A percentile compares a stretch with the other conserved stretches of the same genome.
These are phyloP conservation scores for Porites lobata DNA, from an alignment of 92 coral and sea anemone species.

Conservation along the genomic window DNA sequence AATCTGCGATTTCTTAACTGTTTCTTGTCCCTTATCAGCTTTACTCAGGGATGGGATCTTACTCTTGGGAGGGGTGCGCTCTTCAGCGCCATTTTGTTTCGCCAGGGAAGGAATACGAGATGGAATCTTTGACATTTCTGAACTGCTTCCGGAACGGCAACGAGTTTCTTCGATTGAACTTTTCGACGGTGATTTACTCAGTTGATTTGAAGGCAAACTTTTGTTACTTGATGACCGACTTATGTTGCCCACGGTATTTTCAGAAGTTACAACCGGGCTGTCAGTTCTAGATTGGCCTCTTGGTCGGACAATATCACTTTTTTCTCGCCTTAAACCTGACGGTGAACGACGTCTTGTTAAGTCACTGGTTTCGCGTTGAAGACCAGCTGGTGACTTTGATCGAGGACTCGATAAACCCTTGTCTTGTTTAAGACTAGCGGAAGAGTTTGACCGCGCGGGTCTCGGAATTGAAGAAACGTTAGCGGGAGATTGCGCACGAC, in stretches of 20 bases:
- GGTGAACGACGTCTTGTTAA: conserved; percentile 23
- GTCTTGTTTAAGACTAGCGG: conserved; percentile 52
- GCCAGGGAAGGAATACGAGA: conserved; percentile 83
- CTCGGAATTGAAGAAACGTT: conserved; percentile 19
- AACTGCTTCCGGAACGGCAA: conserved; percentile 38
- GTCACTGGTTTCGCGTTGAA: conserved; percentile 78
- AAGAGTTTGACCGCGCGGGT: conserved; percentile 64
- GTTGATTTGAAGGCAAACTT: conserved; percentile 36
- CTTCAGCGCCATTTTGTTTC: conserved; percentile 46
- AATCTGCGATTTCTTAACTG: conserved; percentile 69
- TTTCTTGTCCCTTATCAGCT: conserved; percentile 71
- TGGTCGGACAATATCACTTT: conserved; percentile 66
- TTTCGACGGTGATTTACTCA: conserved; percentile 53
- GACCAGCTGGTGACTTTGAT: conserved; percentile 61
- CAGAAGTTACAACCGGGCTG: conserved; percentile 19
- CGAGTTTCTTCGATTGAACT: conserved; percentile 46
- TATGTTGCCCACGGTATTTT: conserved; percentile 1
- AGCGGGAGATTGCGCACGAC: conserved; percentile 47
- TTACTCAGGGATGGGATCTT: conserved; percentile 85
- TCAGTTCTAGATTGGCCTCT: conserved; percentile 27
- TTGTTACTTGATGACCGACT: conserved; percentile 50
- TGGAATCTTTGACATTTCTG: conserved; percentile 91
- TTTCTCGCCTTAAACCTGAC: conserved; percentile 64
- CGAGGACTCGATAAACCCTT: conserved; percentile 62
- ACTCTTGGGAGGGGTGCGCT: conserved; percentile 81